Evolutionary conservation across 2,888 invertebrate genomes (phyloP), one percentile per base, ranked within the genome.

Genomic region (Pristionchus mayeri): DNA sequence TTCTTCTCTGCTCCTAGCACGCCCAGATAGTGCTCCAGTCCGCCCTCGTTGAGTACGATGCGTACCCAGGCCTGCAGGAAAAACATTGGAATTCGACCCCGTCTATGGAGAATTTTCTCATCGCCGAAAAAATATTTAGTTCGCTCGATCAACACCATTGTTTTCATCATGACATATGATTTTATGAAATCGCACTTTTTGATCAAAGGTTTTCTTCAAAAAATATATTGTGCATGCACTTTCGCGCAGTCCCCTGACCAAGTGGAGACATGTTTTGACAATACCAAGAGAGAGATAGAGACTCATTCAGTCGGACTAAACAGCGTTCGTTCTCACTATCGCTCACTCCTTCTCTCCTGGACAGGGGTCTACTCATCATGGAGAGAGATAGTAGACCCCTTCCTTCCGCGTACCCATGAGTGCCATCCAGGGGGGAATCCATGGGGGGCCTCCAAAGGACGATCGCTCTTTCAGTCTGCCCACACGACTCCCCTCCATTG

Each of bases 1-100:
- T 88, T 90, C 9, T 86, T 87, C 86, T 94, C 94, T 11, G 91
- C 89, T 3, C 92, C 85, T 87, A 94, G 91, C 18, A 93, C 92
- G 85, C 93, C 91, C 6, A 94, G 87, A 87, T 94, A 94, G 86
- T 93, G 93, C 86, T 93, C 93, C 86, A 94, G 91, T 3, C 93
- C 87, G 11, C 93, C 92, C 87, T 94, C 94, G 89, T 94, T 94
- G 27, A 94, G 87, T 6, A 93, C 93, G 82, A 94, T 89, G 44
- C 94, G 90, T n/a, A 94, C 90, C 94, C 94, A 94, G 0, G 94
- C 94, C 93, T 94, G 83, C n/a, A 78, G 50, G 21, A n/a, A n/a
- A 27, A 24, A n/a, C n/a, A 3, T 21, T n/a, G 54, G 54, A 9
- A 54, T 16, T 63, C 63, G 63, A 44, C 7, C 44, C 44, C 44